A percentile compares a stretch with the other conserved stretches of the same genome.
Conservation (phyloP, 2,797 vertebrate species). For the Simalia tracyae region DNA sequence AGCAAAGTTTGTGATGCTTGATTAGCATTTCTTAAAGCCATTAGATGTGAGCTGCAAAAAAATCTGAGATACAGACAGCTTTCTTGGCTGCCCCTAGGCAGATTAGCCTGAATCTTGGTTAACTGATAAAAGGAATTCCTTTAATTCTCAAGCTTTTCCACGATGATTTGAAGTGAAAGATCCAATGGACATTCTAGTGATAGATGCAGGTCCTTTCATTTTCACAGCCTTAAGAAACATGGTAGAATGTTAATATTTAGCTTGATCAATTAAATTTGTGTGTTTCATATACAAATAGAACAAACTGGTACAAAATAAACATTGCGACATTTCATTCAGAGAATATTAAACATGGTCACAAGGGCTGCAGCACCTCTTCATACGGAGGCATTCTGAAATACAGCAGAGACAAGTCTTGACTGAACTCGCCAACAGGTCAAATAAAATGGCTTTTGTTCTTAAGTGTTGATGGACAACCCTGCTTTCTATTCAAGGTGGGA, state of each 20-base stretch:
- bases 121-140: neutral
- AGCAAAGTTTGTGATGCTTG: neutral
- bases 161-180: neutral
- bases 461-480: no score
- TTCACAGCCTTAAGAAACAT: neutral
- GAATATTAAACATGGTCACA: neutral
- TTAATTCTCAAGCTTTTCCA: neutral
- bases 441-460: neutral
- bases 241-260: neutral
- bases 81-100: neutral
- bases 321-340: neutral
- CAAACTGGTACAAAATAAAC: neutral
- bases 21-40: neutral
- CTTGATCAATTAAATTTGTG: neutral
- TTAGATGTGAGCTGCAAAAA: neutral
- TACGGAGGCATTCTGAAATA: neutral
- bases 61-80: neutral
- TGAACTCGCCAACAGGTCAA: neutral
- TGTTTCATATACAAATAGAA: neutral
- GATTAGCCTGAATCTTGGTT: neutral
- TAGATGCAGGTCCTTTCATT: neutral
- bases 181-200: neutral
- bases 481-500: neutral
- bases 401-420: neutral
- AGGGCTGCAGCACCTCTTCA: neutral